phyloP scores from a whole-genome alignment of 1,140 invertebrate species.

The Papilio polyxenes region DNA sequence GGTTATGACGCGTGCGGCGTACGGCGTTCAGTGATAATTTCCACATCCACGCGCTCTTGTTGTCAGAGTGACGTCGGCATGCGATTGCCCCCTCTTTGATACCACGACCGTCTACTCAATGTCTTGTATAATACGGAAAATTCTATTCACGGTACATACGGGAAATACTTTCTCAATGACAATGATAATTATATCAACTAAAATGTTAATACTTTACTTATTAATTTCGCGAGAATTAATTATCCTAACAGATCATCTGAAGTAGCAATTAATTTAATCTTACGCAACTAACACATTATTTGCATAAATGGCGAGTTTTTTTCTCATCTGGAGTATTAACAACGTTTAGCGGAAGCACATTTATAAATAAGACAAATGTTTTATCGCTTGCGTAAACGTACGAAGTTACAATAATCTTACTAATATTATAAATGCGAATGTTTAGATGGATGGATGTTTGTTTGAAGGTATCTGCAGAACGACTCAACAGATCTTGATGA shows the following conservation, averaged over 20 bases:
- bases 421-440: too few species aligned
- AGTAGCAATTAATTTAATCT: too few species aligned
- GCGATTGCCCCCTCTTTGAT: conserved; percentile 16
- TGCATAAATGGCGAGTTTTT: too few species aligned
- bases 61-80: conserved; percentile 22
- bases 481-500: too few species aligned
- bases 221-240: too few species aligned
- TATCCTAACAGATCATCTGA: too few species aligned
- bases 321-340: too few species aligned
- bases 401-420: neutral
- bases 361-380: neutral
- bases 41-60: conserved; percentile 16
- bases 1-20: neutral
- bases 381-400: neutral
- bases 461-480: too few species aligned
- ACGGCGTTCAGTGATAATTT: conserved; percentile 8
- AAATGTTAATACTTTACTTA: too few species aligned
- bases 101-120: conserved; percentile 12
- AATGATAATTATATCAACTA: neutral
- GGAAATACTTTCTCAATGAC: conserved; percentile 17
- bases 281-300: too few species aligned
- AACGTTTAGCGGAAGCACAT: too few species aligned
- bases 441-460: too few species aligned
- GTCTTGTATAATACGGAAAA: conserved; percentile 11
- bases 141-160: conserved; percentile 1